These are phyloP conservation scores for Oligia latruncula DNA, from an alignment of 2,888 invertebrate species.

Conservation along the genomic window DNA sequence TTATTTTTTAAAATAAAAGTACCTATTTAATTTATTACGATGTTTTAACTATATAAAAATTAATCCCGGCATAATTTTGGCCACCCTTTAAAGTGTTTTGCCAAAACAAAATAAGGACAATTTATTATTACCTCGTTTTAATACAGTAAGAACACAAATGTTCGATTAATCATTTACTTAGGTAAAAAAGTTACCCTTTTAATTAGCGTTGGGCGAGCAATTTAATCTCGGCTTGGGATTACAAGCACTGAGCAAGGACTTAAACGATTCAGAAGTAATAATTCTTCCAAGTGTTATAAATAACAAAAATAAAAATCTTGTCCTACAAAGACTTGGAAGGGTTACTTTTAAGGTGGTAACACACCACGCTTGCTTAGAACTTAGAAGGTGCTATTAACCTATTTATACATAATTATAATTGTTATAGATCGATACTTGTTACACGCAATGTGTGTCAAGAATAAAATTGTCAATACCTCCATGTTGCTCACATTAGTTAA, in stretches of 20 bases:
- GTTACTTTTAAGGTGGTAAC: conserved; percentile 68
- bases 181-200: conserved; percentile 87
- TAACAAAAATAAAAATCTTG: conserved; percentile 85
- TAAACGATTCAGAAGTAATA: conserved; percentile 90
- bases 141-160: conserved; percentile 68
- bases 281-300: conserved; percentile 89
- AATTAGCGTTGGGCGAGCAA: conserved; percentile 86
- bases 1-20: background rate
- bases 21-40: background rate
- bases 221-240: conserved; percentile 88
- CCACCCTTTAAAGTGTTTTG: conserved; percentile 18
- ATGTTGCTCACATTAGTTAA: conserved; percentile 64
- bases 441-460: conserved; percentile 43
- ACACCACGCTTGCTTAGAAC: conserved; percentile 66
- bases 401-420: conserved; percentile 32
- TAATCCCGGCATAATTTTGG: conserved; percentile 35
- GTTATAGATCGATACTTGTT: conserved; percentile 24
- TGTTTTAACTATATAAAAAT: conserved; percentile 3
- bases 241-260: conserved; percentile 88
- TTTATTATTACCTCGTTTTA: conserved; percentile 60
- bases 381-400: conserved; percentile 39
- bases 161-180: conserved; percentile 83
- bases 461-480: conserved; percentile 57
- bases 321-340: conserved; percentile 73
- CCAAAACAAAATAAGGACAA: conserved; percentile 51